A percentile compares a stretch with the other conserved stretches of the same genome.
Conservation (phyloP, 2,888 invertebrate genomes). For the Ophion obscuratus region DNA sequence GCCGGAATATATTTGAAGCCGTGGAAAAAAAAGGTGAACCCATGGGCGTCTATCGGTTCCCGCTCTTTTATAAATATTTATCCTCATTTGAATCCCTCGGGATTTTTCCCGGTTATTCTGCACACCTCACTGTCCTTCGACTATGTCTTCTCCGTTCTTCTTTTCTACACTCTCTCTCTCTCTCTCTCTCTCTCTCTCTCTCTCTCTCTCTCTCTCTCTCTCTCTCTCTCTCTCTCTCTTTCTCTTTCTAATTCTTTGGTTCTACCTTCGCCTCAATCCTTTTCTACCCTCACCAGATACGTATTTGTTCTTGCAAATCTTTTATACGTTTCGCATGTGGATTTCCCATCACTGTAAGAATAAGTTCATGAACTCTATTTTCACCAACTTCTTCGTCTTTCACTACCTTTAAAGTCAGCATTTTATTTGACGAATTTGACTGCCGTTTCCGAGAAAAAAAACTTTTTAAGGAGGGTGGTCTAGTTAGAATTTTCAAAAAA, state of each 20-base stretch:
- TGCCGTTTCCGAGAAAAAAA: background rate
- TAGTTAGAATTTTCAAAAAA: too few relatives aligned
- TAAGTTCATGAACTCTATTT: conserved; percentile 58
- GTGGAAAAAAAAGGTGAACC: conserved; percentile 26
- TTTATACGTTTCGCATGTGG: conserved; percentile 78
- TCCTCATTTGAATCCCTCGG: conserved; percentile 81
- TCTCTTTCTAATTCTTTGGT: conserved; percentile 16
- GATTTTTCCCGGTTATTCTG: conserved; percentile 62
- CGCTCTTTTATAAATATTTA: conserved; percentile 83
- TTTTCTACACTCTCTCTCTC: conserved; percentile 8
- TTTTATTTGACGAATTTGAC: conserved; percentile 1
- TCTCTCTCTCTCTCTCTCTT: conserved; percentile 14
- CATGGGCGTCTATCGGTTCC: conserved; percentile 70
- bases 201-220: conserved; percentile 27
- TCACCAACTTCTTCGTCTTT: conserved; percentile 64
- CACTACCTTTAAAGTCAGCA: conserved; percentile 19
- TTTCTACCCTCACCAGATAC: conserved; percentile 60
- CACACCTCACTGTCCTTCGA: conserved; percentile 39
- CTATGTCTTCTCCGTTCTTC: conserved; percentile 33
- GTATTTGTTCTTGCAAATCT: conserved; percentile 82
- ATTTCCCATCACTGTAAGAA: conserved; percentile 78
- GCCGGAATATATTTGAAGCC: conserved; percentile 36
- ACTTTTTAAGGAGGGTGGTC: too few relatives aligned
- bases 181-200: conserved; percentile 19
- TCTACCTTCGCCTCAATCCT: background rate